Conservation (phyloP, 2,797 vertebrate genomes). For the Mastacembelus armatus region DNA sequence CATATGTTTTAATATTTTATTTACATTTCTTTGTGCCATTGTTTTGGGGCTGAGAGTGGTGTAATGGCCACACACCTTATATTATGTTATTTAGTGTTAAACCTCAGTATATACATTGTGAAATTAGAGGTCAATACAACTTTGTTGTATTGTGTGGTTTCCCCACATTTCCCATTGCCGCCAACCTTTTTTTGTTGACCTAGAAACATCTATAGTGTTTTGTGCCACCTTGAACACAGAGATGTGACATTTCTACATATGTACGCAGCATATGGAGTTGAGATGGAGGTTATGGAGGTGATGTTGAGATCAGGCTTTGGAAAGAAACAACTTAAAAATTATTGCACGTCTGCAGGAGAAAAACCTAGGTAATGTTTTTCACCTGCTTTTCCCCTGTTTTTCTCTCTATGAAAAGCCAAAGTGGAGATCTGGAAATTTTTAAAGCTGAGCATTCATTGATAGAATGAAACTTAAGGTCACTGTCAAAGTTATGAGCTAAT, state of each 20-base stretch:
- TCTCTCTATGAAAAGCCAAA: not conserved
- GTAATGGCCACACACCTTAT: too few relatives aligned
- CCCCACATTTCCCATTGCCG: too few relatives aligned
- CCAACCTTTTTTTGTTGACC: too few relatives aligned
- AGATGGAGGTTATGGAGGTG: too few relatives aligned
- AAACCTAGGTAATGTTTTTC: not conserved
- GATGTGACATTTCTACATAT: too few relatives aligned
- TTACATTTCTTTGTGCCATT: too few relatives aligned
- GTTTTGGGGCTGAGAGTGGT: not conserved
- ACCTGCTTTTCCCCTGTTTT: not conserved
- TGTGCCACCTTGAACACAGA: not conserved
- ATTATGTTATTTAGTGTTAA: not conserved
- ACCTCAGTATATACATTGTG: not conserved
- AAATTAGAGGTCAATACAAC: not conserved
- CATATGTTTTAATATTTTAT: not conserved
- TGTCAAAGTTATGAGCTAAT: slow-evolving; percentile 12
- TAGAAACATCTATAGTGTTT: not conserved
- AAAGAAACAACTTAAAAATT: not conserved
- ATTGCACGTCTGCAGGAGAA: not conserved
- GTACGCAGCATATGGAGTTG: too few relatives aligned
- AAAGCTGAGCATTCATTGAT: not conserved
- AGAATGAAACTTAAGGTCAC: not conserved
- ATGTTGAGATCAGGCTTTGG: not conserved
- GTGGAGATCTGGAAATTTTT: slow-evolving; percentile 7
- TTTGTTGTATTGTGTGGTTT: too few relatives aligned